Evolutionary conservation across 2,797 vertebrate species (phyloP).

Genomic region (Melanotaenia maccullochi): DNA sequence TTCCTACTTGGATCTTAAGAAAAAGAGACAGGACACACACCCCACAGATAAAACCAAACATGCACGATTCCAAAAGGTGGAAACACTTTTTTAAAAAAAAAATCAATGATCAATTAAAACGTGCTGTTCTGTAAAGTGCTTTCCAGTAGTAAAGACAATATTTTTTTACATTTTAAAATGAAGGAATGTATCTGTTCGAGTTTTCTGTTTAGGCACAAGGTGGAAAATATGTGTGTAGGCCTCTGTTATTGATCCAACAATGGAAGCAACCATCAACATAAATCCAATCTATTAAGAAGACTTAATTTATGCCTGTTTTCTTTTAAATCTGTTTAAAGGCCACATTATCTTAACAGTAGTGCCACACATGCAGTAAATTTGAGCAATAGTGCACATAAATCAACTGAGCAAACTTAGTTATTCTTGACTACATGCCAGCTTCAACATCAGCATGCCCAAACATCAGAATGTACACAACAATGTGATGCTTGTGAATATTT

Average conservation of each 20-base stretch:
- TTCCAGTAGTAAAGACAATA: neutral
- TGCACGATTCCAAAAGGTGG: too few relatives aligned
- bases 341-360: neutral
- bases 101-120: neutral
- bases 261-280: neutral
- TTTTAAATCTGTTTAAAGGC: neutral
- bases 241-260: neutral
- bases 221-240: neutral
- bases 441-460: constrained; percentile 10
- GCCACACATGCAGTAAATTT: constrained; percentile 15
- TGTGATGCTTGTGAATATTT: constrained; percentile 49
- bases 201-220: neutral
- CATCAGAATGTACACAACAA: constrained; percentile 36
- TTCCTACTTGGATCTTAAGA: neutral
- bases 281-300: neutral
- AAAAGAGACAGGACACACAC: too few relatives aligned
- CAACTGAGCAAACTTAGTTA: constrained; percentile 1
- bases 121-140: neutral
- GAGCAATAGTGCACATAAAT: constrained; percentile 20
- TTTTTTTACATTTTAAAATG: neutral
- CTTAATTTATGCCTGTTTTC: neutral
- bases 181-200: neutral
- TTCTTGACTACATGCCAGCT: neutral
- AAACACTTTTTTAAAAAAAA: too few relatives aligned
- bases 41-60: too few relatives aligned